Evolutionary conservation across 2,888 invertebrate species (phyloP).

Genomic region (Hyppa rectilinea): DNA sequence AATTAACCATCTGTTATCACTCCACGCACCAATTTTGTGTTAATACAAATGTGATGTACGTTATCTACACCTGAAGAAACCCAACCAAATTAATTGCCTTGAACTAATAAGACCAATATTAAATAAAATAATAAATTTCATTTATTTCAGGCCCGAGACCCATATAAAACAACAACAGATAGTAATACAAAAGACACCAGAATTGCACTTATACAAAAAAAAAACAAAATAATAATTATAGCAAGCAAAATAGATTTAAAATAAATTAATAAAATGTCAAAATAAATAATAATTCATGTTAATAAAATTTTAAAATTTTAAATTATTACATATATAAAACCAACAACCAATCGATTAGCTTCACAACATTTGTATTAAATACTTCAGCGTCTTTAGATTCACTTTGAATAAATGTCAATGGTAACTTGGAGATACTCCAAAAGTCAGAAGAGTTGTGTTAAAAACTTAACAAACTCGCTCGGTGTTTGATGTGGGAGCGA

Average conservation of each 20-base stretch:
- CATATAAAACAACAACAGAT: too few relatives aligned
- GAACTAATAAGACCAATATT: not conserved
- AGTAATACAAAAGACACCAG: too few relatives aligned
- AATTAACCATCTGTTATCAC: too few relatives aligned
- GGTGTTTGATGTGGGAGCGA: slow-evolving; percentile 68
- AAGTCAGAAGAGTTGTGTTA: slow-evolving; percentile 67
- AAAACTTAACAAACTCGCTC: slow-evolving; percentile 68
- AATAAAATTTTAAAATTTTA: too few relatives aligned
- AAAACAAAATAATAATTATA: too few relatives aligned
- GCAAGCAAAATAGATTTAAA: too few relatives aligned
- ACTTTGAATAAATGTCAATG: slow-evolving; percentile 65
- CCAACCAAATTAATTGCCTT: too few relatives aligned
- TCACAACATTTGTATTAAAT: slow-evolving; percentile 35
- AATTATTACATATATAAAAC: slow-evolving; percentile 1
- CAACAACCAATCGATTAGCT: not conserved
- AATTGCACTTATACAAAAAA: too few relatives aligned
- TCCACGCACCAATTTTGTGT: not conserved
- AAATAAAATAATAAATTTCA: too few relatives aligned
- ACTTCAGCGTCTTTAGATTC: slow-evolving; percentile 43
- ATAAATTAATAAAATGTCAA: too few relatives aligned
- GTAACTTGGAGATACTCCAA: slow-evolving; percentile 64
- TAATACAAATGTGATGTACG: not conserved
- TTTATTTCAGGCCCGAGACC: too few relatives aligned
- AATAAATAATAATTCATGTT: too few relatives aligned
- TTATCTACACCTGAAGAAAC: not conserved